Base-by-base conservation (phyloP, 2,113 vertebrate species). In the Cavia porcellus region DNA sequence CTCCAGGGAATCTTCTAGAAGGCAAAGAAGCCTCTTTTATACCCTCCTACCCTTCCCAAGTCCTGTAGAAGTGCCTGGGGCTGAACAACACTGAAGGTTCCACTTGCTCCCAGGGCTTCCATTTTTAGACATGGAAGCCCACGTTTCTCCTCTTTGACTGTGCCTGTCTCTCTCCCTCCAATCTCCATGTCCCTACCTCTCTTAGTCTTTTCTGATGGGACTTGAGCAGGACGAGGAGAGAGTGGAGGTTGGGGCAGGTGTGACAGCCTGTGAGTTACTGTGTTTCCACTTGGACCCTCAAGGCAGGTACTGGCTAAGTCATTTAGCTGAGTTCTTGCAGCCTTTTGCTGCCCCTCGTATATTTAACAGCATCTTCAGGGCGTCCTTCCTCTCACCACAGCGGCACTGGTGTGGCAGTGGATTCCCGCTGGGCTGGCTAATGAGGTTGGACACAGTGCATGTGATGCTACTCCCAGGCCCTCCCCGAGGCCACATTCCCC, bases 371-470 rank as follows among this genome's bases (percentile, higher is more conserved):
- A 97, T 98, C 98, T 97, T 97, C 94, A 88, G 97, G 97, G 98
- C 85, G 72, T 95, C 97, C 89, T 97, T 94, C 93, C 96, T 96
- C 97, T 96, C 97, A 81, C 94, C 90, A 92, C 91, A 95, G 97
- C 97, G 72, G 98, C 97, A 97, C 98, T 96, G 96, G 93, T 0
- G 95, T 98, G 97, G 92, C 52, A 22, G 86, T 45, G 95, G 88
- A 81, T 96, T 98, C 98, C 98, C 97, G 98, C 98, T 55, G 96
- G 98, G 98, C 98, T 90, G 86, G 98, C 98, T 99, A 99, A 99
- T 99, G 98, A 98, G 98, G 97, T 98, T 98, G 99, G 99, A 99
- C 98, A 98, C 97, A 97, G 96, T 96, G 98, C 96, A 47, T 97
- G 98, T 90, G 98, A 97, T 81, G 94, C 95, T 85, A 98, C 98